Base-by-base conservation (phyloP, 2,113 vertebrate species). In the Chelonoidis abingdonii region DNA sequence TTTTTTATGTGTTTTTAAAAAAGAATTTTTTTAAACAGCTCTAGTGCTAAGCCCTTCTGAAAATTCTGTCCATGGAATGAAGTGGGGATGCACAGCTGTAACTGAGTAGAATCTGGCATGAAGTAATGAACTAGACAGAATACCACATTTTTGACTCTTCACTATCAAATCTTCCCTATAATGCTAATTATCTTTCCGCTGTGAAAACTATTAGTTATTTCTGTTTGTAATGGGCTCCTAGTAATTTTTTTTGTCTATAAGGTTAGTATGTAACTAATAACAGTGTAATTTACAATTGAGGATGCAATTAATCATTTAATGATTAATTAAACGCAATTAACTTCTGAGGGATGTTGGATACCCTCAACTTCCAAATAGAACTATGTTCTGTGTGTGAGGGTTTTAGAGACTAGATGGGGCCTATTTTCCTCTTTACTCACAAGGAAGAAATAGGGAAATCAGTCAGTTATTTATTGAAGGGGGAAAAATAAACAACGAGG, bases 221-320 rank as follows among this genome's bases (percentile, higher is more conserved):
- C 69, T 0, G 1, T 78, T 86, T 94, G 92, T 81, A 95, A 78
- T 41, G 91, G 80, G 29, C 69, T 83, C 83, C 35, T 69, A 78
- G 84, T n/a, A 2, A 8, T 94, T 89, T 89, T 44, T 87, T 90
- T 89, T 86, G 82, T 83, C 59, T 57, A 1, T 59, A 80, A 93
- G 35, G 75, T 82, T 54, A 53, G n/a, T 52, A 25, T 84, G 93
- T 27, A 69, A 35, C 59, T 90, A 78, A 81, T 91, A 65, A 92
- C 86, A 47, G 47, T 0, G 0, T 6, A 19, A 1, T 7, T 35
- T 89, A 91, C 69, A 56, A 19, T 78, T 59, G 44, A 7, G 0
- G 1, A 13, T 92, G 9, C 10, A 78, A 52, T 57, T 0, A 1
- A 27, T 83, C 8, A 25, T 25, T 27, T 75, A 25, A n/a, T 69